A percentile compares a stretch with the other conserved stretches of the same genome.
phyloP scores from a whole-genome alignment of 2,797 vertebrate species.

The Microchirus variegatus region DNA sequence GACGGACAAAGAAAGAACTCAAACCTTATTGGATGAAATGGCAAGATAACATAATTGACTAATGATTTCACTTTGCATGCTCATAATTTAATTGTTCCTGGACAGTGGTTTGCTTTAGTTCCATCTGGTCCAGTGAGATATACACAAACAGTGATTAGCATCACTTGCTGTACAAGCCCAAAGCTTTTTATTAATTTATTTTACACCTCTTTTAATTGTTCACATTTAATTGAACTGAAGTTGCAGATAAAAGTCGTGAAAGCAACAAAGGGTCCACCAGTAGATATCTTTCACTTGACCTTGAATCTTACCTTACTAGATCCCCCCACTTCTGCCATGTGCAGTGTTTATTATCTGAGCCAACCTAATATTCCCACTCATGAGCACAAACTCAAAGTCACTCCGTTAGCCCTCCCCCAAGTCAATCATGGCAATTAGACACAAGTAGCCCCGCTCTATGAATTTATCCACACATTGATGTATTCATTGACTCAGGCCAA shows the following conservation, averaged over 20 bases:
- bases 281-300: slow-evolving; percentile 7
- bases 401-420: slow-evolving; percentile 19
- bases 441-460: slow-evolving; percentile 37
- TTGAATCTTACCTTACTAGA: background rate
- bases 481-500: slow-evolving; percentile 59
- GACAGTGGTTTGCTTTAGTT: slow-evolving; percentile 65
- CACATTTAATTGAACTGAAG: slow-evolving; percentile 30
- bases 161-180: slow-evolving; percentile 52
- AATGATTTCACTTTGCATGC: slow-evolving; percentile 70
- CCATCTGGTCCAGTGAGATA: slow-evolving; percentile 65
- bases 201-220: slow-evolving; percentile 43
- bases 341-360: background rate
- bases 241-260: slow-evolving; percentile 15
- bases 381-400: slow-evolving; percentile 23
- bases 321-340: background rate
- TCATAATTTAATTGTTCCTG: slow-evolving; percentile 75
- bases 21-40: slow-evolving; percentile 61
- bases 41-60: slow-evolving; percentile 73
- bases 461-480: slow-evolving; percentile 64
- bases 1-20: slow-evolving; percentile 42
- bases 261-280: background rate
- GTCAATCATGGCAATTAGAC: slow-evolving; percentile 53
- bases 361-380: slow-evolving; percentile 9
- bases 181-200: slow-evolving; percentile 49
- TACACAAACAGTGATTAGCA: slow-evolving; percentile 66